phyloP scores from a whole-genome alignment of 2,888 invertebrate species.

The Drosophila suboccidentalis region DNA sequence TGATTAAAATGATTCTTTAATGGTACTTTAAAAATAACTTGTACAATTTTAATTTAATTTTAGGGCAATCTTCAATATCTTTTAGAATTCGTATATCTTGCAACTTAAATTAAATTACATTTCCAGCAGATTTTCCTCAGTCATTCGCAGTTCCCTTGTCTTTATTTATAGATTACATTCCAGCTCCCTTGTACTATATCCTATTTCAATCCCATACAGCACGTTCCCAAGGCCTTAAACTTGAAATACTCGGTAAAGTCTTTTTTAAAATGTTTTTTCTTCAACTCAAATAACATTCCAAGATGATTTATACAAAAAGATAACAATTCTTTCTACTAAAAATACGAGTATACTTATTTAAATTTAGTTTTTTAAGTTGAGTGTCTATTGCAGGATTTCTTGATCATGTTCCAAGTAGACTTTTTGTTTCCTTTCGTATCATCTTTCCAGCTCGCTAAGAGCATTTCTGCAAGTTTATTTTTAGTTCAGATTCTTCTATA shows the following conservation, averaged over 20 bases:
- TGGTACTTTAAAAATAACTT: neutral
- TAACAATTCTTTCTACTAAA: neutral
- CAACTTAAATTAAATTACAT: neutral
- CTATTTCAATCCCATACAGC: too few relatives aligned
- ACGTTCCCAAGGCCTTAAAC: neutral
- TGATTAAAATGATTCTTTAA: neutral
- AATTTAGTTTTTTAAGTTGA: neutral
- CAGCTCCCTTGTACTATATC: neutral
- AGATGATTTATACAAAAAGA: neutral
- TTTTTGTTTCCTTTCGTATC: conserved; percentile 1
- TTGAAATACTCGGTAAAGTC: neutral
- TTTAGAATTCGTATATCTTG: neutral
- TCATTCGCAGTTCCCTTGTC: neutral
- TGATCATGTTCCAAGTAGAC: neutral
- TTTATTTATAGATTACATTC: neutral
- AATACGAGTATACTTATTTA: neutral
- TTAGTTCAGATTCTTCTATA: conserved; percentile 16
- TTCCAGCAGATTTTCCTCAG: neutral
- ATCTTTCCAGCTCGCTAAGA: conserved; percentile 2
- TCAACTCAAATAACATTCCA: neutral
- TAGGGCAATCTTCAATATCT: neutral
- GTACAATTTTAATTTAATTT: neutral
- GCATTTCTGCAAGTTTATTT: conserved; percentile 16
- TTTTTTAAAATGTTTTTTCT: neutral
- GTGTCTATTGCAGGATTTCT: neutral